Evolutionary conservation across 2,797 vertebrate species (phyloP).

Genomic region (Hoplostethus atlanticus): DNA sequence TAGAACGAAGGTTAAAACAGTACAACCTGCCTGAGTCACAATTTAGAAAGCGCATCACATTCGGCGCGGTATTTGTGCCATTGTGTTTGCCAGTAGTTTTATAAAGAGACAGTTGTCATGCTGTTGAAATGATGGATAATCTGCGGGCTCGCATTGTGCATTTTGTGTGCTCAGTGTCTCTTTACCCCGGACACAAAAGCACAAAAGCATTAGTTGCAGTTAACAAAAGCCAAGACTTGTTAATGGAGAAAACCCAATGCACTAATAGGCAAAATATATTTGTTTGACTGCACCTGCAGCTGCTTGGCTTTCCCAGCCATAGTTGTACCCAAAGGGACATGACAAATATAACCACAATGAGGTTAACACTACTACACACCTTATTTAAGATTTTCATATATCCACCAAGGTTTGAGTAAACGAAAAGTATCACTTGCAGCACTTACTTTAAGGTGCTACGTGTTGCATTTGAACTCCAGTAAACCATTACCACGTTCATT

Average conservation of each 20-base stretch:
- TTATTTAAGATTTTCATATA: background rate
- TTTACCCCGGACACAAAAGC: slow-evolving; percentile 54
- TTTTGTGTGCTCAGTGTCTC: slow-evolving; percentile 48
- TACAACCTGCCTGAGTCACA: slow-evolving; percentile 14
- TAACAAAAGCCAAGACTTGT: slow-evolving; percentile 68
- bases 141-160: slow-evolving; percentile 48
- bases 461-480: background rate
- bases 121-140: slow-evolving; percentile 68
- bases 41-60: slow-evolving; percentile 19
- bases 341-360: slow-evolving; percentile 21
- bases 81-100: slow-evolving; percentile 31
- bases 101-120: slow-evolving; percentile 51
- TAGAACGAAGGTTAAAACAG: slow-evolving; percentile 19
- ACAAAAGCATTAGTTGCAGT: slow-evolving; percentile 60
- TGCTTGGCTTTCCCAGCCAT: slow-evolving; percentile 29
- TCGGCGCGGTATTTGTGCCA: slow-evolving; percentile 21
- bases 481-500: too few species aligned
- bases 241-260: slow-evolving; percentile 52
- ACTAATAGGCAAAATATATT: slow-evolving; percentile 66
- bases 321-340: slow-evolving; percentile 16
- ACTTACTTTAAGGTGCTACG: slow-evolving; percentile 1
- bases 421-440: too few species aligned
- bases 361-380: slow-evolving; percentile 8
- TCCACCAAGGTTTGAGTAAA: background rate
- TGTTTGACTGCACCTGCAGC: slow-evolving; percentile 36